Conservation (phyloP, 2,113 vertebrate genomes). For the Cnemophilus loriae region DNA sequence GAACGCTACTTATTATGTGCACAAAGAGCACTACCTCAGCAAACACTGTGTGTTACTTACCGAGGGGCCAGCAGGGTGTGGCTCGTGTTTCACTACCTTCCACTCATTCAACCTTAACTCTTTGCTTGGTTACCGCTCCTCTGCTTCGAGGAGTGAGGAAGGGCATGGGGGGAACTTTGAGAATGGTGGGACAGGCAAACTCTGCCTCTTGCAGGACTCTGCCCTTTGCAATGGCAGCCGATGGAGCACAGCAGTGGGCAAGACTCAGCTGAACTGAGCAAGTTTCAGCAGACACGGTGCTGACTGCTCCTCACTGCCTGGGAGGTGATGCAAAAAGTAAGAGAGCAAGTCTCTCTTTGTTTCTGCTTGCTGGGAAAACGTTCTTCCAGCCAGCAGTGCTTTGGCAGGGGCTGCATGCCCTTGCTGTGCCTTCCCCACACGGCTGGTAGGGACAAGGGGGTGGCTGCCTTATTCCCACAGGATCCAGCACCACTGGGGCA, state of each 20-base stretch:
- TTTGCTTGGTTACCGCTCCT: not conserved
- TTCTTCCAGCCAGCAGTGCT: not conserved
- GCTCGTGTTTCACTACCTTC: not conserved
- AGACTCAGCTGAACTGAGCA: not conserved
- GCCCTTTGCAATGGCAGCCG: not conserved
- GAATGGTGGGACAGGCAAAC: not conserved
- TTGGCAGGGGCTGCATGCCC: not conserved
- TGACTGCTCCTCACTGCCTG: not conserved
- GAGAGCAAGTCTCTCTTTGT: not conserved
- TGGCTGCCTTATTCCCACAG: not conserved
- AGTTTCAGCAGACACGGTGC: not conserved
- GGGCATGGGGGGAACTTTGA: not conserved
- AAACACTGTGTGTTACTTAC: not conserved
- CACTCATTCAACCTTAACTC: not conserved
- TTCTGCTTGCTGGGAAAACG: not conserved
- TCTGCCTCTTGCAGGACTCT: not conserved
- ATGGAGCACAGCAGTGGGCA: not conserved
- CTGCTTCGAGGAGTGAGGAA: not conserved
- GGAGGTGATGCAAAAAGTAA: not conserved
- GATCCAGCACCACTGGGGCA: fast-evolving
- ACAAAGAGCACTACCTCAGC: constrained; percentile 32
- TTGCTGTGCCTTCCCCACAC: fast-evolving
- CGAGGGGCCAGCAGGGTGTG: not conserved
- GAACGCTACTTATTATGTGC: not conserved
- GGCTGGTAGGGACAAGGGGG: not conserved